Base-by-base conservation (phyloP, 1,140 invertebrate species). In the Helicoverpa armigera region DNA sequence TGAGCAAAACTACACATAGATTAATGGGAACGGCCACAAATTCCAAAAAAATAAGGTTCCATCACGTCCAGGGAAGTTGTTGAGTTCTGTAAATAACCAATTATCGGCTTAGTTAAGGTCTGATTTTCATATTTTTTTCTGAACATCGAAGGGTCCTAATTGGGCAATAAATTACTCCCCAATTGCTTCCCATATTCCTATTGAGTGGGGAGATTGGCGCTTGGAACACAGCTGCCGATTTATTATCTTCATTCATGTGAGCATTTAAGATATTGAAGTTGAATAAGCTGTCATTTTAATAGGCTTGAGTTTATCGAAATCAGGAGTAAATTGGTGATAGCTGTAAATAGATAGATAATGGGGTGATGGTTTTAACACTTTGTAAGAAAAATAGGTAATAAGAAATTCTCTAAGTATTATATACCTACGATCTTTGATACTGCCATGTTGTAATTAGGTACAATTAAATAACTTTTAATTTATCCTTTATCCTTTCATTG, bases 81-180 rank as follows among this genome's bases (percentile, higher is more conserved):
- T 43, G 63, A 78, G 75, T 78, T 56, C 78, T 51, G 79, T 87
- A 86, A 87, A 86, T 87, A 87, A 87, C 79, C 83, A 87, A 87
- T 87, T 87, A 86, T 85, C 86, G 85, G 65, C 79, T 81, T 83
- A 77, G 50, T 67, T 18, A 65, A 77, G 50, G 80, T 78, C 77
- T 69, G 76, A 83, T 84, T 85, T 77, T 77, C 61, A 77, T 67
- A 82, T 77, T 80, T 86, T 86, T 84, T 84, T 75, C 78, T 83
- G 54, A 29, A n/a, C 31, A 61, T 9, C 35, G 74, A 82, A 76
- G 81, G 79, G 63, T 63, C 63, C 77, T 87, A 87, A 87, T 86
- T 86, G 86, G 74, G 61, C 82, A 77, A 86, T 87, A 87, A 86
- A 86, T 87, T 87, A 86, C 86, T 85, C 82, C 82, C 75, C 70